Evolutionary conservation across 2,113 vertebrate genomes (phyloP).

Genomic region (Anas platyrhynchos): DNA sequence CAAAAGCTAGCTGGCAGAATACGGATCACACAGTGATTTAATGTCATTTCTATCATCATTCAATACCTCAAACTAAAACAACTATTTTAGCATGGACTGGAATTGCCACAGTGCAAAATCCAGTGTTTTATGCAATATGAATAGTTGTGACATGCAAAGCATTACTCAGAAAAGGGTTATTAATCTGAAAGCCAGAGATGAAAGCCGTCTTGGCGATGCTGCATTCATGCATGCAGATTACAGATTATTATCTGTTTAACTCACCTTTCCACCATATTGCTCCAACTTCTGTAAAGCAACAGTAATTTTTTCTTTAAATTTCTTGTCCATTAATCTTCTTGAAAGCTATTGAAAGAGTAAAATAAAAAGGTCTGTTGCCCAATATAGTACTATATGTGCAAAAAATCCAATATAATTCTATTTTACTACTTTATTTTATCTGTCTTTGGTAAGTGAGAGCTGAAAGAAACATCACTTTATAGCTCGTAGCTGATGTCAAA

Average conservation of each 20-base stretch:
- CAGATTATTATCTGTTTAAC: neutral
- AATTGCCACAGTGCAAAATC: neutral
- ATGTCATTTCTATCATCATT: neutral
- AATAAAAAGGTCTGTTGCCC: neutral
- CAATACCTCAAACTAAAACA: neutral
- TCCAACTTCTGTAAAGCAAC: slow-evolving; percentile 79
- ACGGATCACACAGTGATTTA: neutral
- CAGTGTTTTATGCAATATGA: neutral
- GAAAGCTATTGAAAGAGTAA: slow-evolving; percentile 75
- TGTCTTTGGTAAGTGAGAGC: neutral
- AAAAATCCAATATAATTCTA: neutral
- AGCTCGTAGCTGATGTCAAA: neutral
- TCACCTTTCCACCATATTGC: slow-evolving; percentile 80
- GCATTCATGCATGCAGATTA: neutral
- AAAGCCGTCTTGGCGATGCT: neutral
- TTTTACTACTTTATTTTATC: neutral
- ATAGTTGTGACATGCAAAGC: neutral
- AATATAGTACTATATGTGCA: neutral
- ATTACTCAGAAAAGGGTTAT: neutral
- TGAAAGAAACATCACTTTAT: neutral
- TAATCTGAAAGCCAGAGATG: neutral
- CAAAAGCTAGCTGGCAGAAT: neutral
- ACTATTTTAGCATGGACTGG: neutral
- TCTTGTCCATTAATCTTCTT: slow-evolving; percentile 82
- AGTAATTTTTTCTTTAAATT: slow-evolving; percentile 78